These are phyloP conservation scores for Cheilosia pagana DNA, from an alignment of 2,888 invertebrate genomes.

Conservation along the genomic window DNA sequence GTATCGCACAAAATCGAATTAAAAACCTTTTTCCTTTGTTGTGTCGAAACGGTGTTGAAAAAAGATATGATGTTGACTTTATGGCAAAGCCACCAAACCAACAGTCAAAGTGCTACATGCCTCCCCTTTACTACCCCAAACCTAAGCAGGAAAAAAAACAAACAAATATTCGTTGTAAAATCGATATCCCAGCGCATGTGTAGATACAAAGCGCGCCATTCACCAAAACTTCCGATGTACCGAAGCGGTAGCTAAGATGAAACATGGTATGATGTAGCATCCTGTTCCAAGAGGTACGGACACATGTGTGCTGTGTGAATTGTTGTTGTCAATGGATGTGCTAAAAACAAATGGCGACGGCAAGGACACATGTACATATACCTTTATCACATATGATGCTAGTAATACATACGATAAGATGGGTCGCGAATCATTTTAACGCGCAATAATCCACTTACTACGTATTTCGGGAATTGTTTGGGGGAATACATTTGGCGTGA, in stretches of 20 bases:
- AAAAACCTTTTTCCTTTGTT: slow-evolving; percentile 10
- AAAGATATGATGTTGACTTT: slow-evolving; percentile 16
- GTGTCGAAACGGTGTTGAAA: not conserved
- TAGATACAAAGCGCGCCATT: slow-evolving; percentile 64
- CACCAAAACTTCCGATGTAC: slow-evolving; percentile 42
- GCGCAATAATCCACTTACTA: slow-evolving; percentile 31
- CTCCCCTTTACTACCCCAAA: slow-evolving; percentile 10
- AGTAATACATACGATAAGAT: not conserved
- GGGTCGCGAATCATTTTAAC: slow-evolving; percentile 16
- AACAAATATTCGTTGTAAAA: slow-evolving; percentile 45
- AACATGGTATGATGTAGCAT: slow-evolving; percentile 1
- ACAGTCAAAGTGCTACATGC: not conserved
- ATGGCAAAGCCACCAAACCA: slow-evolving; percentile 15
- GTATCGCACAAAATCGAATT: slow-evolving; percentile 45
- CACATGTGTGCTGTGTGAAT: slow-evolving; percentile 1
- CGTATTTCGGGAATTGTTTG: slow-evolving; percentile 1
- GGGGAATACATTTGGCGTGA: not conserved
- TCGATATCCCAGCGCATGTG: slow-evolving; percentile 64
- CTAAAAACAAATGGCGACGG: not conserved
- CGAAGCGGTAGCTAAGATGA: slow-evolving; percentile 1
- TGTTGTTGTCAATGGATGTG: slow-evolving; percentile 2
- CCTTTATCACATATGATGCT: slow-evolving; percentile 1
- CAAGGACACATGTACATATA: slow-evolving; percentile 1
- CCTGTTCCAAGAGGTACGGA: not conserved
- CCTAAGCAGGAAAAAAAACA: not conserved